phyloP scores from a whole-genome alignment of 1,140 invertebrate species.

The Lepidostoma basale region DNA sequence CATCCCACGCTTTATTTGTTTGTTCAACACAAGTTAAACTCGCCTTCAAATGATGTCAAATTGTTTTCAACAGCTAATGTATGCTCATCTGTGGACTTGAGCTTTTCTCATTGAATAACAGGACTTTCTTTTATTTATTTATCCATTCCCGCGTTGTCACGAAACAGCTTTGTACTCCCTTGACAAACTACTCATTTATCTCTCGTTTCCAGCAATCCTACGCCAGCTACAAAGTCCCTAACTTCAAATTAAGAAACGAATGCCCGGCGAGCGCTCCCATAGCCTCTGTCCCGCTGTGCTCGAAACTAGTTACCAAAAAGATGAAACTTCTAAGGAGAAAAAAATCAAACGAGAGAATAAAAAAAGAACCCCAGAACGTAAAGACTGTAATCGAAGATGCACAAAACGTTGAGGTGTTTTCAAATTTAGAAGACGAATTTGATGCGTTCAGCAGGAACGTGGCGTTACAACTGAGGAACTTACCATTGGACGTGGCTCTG shows the following conservation, averaged over 20 bases:
- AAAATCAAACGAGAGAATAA: background rate
- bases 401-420: too few species aligned
- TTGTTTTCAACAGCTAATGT: too few species aligned
- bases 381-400: background rate
- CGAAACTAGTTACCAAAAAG: conserved; percentile 16
- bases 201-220: background rate
- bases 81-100: too few species aligned
- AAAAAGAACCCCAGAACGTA: background rate
- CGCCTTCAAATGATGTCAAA: too few species aligned
- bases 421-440: conserved; percentile 58
- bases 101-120: too few species aligned
- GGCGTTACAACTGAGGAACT: conserved; percentile 55
- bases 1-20: too few species aligned
- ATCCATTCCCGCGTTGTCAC: background rate
- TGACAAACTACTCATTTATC: too few species aligned
- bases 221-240: background rate
- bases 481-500: conserved; percentile 56
- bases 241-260: background rate
- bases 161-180: too few species aligned
- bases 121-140: too few species aligned
- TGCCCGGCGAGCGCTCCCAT: background rate
- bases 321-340: background rate
- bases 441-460: conserved; percentile 60
- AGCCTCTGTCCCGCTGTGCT: background rate
- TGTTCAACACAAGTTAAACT: too few species aligned